A percentile compares a stretch with the other conserved stretches of the same genome.
phyloP scores from a whole-genome alignment of 37 sponge, comb jelly and placozoan genomes.

The Spongilla lacustris region DNA sequence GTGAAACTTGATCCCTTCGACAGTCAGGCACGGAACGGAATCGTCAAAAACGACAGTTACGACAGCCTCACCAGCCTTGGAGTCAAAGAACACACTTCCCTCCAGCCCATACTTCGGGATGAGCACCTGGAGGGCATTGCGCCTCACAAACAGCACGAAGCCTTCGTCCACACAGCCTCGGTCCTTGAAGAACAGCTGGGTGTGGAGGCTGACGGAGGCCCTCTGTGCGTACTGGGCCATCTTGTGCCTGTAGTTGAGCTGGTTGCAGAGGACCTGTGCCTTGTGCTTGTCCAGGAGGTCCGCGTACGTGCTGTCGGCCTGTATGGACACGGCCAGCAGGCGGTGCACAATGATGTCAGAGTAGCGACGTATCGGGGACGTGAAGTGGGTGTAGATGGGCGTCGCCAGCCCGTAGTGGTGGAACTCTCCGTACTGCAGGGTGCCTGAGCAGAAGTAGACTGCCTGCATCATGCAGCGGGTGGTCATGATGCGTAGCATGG shows the following conservation, averaged over 20 bases:
- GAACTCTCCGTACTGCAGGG: conserved; percentile 77
- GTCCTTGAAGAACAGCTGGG: conserved; percentile 90
- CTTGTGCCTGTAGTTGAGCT: conserved; percentile 91
- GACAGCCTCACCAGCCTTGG: neutral
- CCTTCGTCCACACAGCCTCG: conserved; percentile 69
- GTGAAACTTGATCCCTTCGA: conserved; percentile 50
- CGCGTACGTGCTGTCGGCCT: conserved; percentile 85
- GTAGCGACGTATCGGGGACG: conserved; percentile 98
- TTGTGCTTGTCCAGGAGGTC: conserved; percentile 86
- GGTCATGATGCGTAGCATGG: conserved; percentile 89
- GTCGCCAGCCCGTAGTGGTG: conserved; percentile 96
- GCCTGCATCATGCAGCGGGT: conserved; percentile 99
- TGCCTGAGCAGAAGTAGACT: conserved; percentile 96
- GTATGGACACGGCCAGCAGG: conserved; percentile 84
- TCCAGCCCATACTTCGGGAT: conserved; percentile 93
- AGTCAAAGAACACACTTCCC: conserved; percentile 73
- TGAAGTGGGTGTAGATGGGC: conserved; percentile 97
- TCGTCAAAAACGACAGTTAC: conserved; percentile 30
- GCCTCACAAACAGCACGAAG: conserved; percentile 79
- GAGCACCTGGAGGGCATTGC: conserved; percentile 92
- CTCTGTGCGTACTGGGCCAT: conserved; percentile 93
- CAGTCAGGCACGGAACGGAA: conserved; percentile 44
- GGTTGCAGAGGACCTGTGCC: conserved; percentile 74
- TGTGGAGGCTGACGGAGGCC: conserved; percentile 89
- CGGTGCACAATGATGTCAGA: conserved; percentile 95